Percentiles rank a stretch among this genome's conserved stretches.
These are phyloP conservation scores for Anguilla rostrata DNA, from an alignment of 2,113 vertebrate genomes.

Conservation along the genomic window DNA sequence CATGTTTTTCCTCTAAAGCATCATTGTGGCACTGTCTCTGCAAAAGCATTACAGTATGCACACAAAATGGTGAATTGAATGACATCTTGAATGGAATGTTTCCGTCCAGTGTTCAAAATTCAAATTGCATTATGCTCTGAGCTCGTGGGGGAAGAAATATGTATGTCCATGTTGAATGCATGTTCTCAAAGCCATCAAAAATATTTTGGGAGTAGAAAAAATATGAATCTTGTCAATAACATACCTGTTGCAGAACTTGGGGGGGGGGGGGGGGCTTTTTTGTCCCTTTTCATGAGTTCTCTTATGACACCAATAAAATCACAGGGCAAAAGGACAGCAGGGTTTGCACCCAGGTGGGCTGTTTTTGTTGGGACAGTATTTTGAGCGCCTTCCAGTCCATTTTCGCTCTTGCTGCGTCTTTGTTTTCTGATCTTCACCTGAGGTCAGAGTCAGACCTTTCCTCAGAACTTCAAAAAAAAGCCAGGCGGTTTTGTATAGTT, in stretches of 20 bases:
- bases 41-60: too few relatives aligned
- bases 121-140: too few relatives aligned
- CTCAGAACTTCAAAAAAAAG: not conserved
- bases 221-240: too few relatives aligned
- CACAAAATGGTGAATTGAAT: too few relatives aligned
- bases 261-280: too few relatives aligned
- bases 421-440: not conserved
- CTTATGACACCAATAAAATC: not conserved
- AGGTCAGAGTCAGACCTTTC: not conserved
- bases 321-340: not conserved
- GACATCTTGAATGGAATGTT: too few relatives aligned
- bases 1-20: too few relatives aligned
- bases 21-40: too few relatives aligned
- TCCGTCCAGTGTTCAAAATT: too few relatives aligned
- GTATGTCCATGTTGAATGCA: not conserved
- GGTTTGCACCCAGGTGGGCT: not conserved
- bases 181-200: not conserved
- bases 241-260: too few relatives aligned
- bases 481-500: not conserved
- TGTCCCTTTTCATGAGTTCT: not conserved
- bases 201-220: not conserved
- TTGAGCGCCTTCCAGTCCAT: not conserved
- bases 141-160: not conserved
- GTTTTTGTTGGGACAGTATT: not conserved
- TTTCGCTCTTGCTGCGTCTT: not conserved